Evolutionary conservation across 2,113 vertebrate genomes (phyloP).

Genomic region (Laticauda laticaudata): DNA sequence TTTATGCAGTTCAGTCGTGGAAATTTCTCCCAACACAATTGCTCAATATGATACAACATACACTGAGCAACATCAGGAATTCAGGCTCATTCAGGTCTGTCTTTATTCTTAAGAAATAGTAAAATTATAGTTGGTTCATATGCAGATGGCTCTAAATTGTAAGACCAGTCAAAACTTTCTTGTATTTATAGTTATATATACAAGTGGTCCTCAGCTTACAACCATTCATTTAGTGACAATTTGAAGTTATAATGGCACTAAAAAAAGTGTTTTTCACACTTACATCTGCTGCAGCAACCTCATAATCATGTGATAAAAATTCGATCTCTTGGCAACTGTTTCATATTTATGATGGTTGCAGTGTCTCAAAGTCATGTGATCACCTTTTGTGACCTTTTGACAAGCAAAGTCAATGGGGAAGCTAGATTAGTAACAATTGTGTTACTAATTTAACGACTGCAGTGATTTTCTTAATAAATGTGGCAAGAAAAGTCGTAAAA

Average conservation of each 20-base stretch:
- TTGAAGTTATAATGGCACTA: too few relatives aligned
- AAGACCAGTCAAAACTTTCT: neutral
- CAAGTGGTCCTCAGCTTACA: too few relatives aligned
- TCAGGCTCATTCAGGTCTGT: neutral
- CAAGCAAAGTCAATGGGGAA: neutral
- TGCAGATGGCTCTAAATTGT: constrained; percentile 9
- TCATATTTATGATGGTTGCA: neutral
- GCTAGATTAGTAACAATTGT: neutral
- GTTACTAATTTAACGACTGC: neutral
- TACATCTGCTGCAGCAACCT: neutral
- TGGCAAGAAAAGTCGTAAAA: neutral
- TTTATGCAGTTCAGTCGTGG: neutral
- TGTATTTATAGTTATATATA: too few relatives aligned
- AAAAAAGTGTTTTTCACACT: neutral
- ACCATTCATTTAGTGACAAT: too few relatives aligned
- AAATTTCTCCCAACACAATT: neutral
- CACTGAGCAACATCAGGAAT: neutral
- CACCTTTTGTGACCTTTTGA: neutral
- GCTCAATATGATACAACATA: neutral
- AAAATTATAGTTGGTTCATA: neutral
- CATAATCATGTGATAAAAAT: neutral
- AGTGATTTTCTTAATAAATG: neutral
- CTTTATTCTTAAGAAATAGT: neutral
- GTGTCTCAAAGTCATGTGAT: neutral
- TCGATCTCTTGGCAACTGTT: neutral